A percentile compares a stretch with the other conserved stretches of the same genome.
phyloP scores from a whole-genome alignment of 1,140 invertebrate genomes.

The Rhynchophorus ferrugineus region DNA sequence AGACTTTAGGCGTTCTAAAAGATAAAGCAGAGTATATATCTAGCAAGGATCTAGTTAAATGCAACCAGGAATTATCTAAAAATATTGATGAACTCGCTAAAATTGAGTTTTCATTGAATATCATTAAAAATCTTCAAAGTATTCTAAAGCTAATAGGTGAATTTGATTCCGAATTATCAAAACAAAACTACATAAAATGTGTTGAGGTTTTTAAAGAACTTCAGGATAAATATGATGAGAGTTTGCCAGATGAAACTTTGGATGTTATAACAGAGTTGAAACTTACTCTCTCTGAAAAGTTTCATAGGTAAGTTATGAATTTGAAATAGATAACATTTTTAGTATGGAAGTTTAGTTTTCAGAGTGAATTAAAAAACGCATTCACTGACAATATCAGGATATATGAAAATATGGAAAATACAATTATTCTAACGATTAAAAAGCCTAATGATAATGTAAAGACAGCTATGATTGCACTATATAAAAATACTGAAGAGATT shows the following conservation, averaged over 20 bases:
- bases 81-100: conserved; percentile 46
- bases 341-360: conserved; percentile 2
- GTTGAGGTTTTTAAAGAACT: conserved; percentile 46
- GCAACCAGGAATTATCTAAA: conserved; percentile 46
- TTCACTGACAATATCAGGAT: conserved; percentile 45
- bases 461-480: conserved; percentile 22
- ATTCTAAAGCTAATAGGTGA: conserved; percentile 44
- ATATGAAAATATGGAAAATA: conserved; percentile 27
- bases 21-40: conserved; percentile 48
- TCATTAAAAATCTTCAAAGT: conserved; percentile 46
- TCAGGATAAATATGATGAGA: conserved; percentile 42
- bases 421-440: conserved; percentile 24
- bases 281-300: conserved; percentile 27
- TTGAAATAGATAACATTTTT: background rate
- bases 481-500: conserved; percentile 7
- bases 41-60: conserved; percentile 49
- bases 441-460: conserved; percentile 20
- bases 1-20: conserved; percentile 46
- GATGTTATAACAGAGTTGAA: conserved; percentile 44
- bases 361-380: conserved; percentile 41
- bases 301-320: conserved; percentile 8
- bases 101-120: conserved; percentile 44
- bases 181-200: conserved; percentile 43
- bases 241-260: conserved; percentile 45
- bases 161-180: conserved; percentile 43